phyloP scores from a whole-genome alignment of 2,888 invertebrate species.

The Unio pictorum region DNA sequence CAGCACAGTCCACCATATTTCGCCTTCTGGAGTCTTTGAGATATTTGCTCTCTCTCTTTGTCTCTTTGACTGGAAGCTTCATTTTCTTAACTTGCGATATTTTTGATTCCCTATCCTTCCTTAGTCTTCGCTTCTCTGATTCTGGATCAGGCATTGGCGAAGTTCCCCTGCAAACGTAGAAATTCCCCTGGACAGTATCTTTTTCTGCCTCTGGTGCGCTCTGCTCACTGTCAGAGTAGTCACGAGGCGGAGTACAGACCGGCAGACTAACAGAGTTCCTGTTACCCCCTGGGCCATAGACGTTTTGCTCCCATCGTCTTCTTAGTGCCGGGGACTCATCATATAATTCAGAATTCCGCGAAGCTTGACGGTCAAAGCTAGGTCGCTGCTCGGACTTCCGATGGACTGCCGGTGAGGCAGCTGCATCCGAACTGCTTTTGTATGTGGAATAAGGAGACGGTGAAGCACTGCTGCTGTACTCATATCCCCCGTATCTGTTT shows the following conservation, averaged over 20 bases:
- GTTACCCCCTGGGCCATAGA: slow-evolving; percentile 19
- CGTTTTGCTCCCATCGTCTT: slow-evolving; percentile 30
- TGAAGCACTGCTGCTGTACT: slow-evolving; percentile 60
- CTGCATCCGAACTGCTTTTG: slow-evolving; percentile 45
- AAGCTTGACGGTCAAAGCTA: slow-evolving; percentile 37
- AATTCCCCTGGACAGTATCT: slow-evolving; percentile 40
- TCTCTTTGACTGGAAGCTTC: slow-evolving; percentile 42
- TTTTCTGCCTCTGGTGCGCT: slow-evolving; percentile 65
- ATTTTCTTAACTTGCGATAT: slow-evolving; percentile 58
- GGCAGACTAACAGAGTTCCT: slow-evolving; percentile 11
- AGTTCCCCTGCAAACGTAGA: slow-evolving; percentile 64
- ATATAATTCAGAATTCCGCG: slow-evolving; percentile 44
- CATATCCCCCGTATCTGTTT: slow-evolving; percentile 54
- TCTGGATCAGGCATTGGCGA: slow-evolving; percentile 63
- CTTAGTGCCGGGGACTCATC: slow-evolving; percentile 13
- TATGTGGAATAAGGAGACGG: slow-evolving; percentile 61
- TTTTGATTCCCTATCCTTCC: slow-evolving; percentile 35
- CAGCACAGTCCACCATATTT: slow-evolving; percentile 51
- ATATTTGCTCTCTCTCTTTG: slow-evolving; percentile 31
- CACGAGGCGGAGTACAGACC: slow-evolving; percentile 35
- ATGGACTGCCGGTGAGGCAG: slow-evolving; percentile 43
- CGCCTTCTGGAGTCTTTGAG: slow-evolving; percentile 33
- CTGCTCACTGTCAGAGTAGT: slow-evolving; percentile 53
- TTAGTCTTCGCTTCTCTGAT: slow-evolving; percentile 36
- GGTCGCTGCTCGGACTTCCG: slow-evolving; percentile 36